Percentiles rank a stretch among this genome's conserved stretches.
Conservation (phyloP, 1,140 invertebrate species). For the Aphis craccivora region DNA sequence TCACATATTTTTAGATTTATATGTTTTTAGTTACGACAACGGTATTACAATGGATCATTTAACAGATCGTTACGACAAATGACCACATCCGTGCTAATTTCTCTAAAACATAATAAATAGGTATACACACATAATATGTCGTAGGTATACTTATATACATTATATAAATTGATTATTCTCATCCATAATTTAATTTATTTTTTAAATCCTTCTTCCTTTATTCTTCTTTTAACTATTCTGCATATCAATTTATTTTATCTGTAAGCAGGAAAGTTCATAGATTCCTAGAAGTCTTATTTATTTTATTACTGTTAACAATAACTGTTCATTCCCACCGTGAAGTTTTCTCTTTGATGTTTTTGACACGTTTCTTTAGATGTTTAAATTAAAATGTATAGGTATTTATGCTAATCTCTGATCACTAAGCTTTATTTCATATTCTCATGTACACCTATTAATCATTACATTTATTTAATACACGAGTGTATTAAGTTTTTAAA, state of each 20-base stretch:
- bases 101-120: slow-evolving; percentile 27
- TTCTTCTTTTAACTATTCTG: neutral
- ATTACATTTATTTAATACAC: neutral
- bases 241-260: neutral
- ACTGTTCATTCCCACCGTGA: neutral
- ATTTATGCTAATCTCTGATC: neutral
- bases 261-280: neutral
- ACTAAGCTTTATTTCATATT: neutral
- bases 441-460: neutral
- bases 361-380: neutral
- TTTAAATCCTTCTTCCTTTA: neutral
- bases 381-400: neutral
- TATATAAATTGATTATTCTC: slow-evolving; percentile 3
- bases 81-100: slow-evolving; percentile 36
- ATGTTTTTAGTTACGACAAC: neutral
- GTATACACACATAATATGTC: neutral
- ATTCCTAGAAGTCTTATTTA: neutral
- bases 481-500: neutral
- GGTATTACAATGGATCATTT: neutral
- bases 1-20: neutral
- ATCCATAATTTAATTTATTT: slow-evolving; percentile 42
- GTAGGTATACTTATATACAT: neutral
- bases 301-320: neutral
- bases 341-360: slow-evolving; percentile 21
- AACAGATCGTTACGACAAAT: slow-evolving; percentile 20